A percentile compares a stretch with the other conserved stretches of the same genome.
Evolutionary conservation across 2,113 vertebrate species (phyloP).

Genomic region (Alectura lathami): DNA sequence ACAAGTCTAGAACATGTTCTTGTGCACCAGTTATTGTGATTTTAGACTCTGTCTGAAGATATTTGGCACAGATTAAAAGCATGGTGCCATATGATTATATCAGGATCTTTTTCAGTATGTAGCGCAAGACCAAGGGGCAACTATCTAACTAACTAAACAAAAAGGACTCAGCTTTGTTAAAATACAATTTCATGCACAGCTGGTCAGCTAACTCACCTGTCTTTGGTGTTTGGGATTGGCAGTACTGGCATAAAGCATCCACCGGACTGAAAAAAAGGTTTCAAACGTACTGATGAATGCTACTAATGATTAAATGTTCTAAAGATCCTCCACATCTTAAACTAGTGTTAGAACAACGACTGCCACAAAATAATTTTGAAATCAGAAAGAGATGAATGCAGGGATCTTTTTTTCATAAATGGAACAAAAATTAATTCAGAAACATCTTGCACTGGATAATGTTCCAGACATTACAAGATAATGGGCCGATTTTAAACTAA

Average conservation of each 20-base stretch:
- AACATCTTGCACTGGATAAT: neutral
- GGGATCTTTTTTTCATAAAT: neutral
- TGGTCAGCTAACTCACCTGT: neutral
- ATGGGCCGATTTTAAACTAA: neutral
- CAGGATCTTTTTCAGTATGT: neutral
- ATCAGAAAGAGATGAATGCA: neutral
- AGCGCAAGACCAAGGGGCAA: neutral
- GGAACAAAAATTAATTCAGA: neutral
- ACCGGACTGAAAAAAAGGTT: neutral
- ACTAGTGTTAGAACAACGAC: neutral
- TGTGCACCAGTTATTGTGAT: neutral
- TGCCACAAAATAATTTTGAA: neutral
- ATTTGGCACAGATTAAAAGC: conserved; percentile 1
- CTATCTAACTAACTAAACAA: neutral
- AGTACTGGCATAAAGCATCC: neutral
- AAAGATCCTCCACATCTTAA: neutral
- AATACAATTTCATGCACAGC: neutral
- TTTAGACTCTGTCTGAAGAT: neutral
- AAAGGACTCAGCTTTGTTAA: neutral
- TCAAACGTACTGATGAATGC: neutral
- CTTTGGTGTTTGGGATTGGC: neutral
- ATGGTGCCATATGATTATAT: neutral
- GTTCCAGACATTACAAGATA: neutral
- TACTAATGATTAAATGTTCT: neutral
- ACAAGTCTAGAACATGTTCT: neutral